phyloP scores from a whole-genome alignment of 1,140 invertebrate species.

The Rhopalosiphum maidis region DNA sequence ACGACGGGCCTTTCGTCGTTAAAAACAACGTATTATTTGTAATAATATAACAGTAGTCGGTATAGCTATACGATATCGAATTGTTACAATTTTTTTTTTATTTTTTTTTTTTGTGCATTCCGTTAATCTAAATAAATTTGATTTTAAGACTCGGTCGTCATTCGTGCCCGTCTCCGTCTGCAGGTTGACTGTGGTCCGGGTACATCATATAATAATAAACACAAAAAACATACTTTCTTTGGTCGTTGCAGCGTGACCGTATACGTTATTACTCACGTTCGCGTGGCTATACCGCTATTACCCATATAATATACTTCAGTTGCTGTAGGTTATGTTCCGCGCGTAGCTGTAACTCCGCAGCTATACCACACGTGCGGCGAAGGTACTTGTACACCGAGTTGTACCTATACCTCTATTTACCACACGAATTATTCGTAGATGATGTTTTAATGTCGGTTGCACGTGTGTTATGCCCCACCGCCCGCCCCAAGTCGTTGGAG shows the following conservation, averaged over 20 bases:
- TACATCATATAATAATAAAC: not conserved
- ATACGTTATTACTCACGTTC: not conserved
- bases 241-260: not conserved
- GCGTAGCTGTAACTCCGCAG: not conserved
- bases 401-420: not conserved
- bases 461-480: not conserved
- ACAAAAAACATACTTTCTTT: not conserved
- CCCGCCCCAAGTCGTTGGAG: no score
- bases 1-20: no score
- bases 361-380: not conserved
- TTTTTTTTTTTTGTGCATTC: no score
- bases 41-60: no score
- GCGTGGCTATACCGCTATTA: not conserved
- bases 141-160: no score
- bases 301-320: not conserved
- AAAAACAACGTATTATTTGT: no score
- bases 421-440: not conserved
- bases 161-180: not conserved
- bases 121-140: no score
- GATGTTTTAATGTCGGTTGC: slow-evolving; percentile 16
- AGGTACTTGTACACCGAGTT: not conserved
- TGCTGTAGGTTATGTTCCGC: not conserved
- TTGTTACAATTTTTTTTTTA: no score
- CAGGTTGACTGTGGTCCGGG: not conserved
- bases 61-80: no score